phyloP scores from a whole-genome alignment of 2,888 invertebrate genomes.

The Erebia ligea region DNA sequence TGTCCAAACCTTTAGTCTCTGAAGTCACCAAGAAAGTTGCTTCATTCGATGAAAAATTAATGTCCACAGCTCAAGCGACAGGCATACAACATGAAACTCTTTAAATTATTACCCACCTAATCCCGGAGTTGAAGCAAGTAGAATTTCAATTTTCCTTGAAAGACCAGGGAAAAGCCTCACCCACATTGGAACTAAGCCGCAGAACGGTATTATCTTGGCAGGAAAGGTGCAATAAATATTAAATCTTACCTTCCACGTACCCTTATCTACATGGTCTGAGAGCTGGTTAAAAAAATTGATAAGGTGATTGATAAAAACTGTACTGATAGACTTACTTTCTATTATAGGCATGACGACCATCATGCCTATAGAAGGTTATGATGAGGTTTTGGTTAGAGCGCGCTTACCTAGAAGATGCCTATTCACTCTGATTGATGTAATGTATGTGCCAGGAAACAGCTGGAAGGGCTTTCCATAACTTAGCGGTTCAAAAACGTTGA shows the following conservation, averaged over 20 bases:
- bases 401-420: too few species aligned
- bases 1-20: too few species aligned
- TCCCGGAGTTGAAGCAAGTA: slow-evolving; percentile 25
- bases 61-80: background rate
- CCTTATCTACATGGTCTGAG: slow-evolving; percentile 1
- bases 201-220: slow-evolving; percentile 40
- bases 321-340: too few species aligned
- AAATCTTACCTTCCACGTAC: slow-evolving; percentile 37
- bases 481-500: too few species aligned
- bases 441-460: too few species aligned
- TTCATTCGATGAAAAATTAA: background rate
- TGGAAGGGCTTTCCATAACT: too few species aligned
- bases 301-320: background rate
- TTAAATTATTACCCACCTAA: slow-evolving; percentile 36
- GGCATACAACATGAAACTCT: background rate
- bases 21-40: background rate
- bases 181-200: slow-evolving; percentile 37
- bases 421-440: too few species aligned
- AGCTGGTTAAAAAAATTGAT: background rate
- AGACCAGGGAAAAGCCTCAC: slow-evolving; percentile 32
- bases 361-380: too few species aligned
- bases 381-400: too few species aligned
- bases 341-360: too few species aligned
- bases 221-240: slow-evolving; percentile 42
- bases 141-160: slow-evolving; percentile 41